Evolutionary conservation across 2,797 vertebrate genomes (phyloP).

Genomic region (Melopsittacus undulatus): DNA sequence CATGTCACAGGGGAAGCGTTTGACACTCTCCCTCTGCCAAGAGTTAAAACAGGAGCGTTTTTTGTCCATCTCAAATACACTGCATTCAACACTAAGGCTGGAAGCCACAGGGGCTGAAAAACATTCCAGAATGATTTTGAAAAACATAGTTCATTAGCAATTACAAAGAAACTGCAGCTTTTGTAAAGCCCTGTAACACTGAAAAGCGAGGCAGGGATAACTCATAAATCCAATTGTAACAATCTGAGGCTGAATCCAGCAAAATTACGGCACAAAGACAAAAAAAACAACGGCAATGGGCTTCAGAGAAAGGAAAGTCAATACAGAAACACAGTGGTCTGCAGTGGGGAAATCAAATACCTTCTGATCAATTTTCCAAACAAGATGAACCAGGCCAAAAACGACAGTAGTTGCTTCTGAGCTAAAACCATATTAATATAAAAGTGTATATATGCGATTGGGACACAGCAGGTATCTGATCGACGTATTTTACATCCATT

Average conservation of each 20-base stretch:
- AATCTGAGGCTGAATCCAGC: background rate
- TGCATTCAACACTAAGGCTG: background rate
- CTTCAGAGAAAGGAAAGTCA: background rate
- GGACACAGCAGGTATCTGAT: background rate
- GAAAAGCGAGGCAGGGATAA: background rate
- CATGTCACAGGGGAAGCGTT: fast-evolving
- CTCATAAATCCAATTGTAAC: background rate
- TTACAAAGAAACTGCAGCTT: conserved; percentile 23
- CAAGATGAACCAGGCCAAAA: background rate
- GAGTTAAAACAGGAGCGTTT: background rate
- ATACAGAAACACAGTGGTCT: background rate
- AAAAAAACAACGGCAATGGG: background rate
- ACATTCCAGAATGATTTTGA: background rate
- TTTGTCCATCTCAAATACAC: background rate
- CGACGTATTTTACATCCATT: background rate
- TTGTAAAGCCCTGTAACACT: conserved; percentile 13
- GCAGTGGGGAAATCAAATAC: background rate
- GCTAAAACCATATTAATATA: background rate
- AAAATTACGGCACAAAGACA: background rate
- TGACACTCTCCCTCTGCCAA: background rate
- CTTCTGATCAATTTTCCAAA: conserved; percentile 27
- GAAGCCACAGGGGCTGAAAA: background rate
- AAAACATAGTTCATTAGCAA: conserved; percentile 28
- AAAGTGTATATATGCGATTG: background rate
- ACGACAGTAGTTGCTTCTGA: background rate